A percentile compares a stretch with the other conserved stretches of the same genome.
These are phyloP conservation scores for Planococcus citri DNA, from an alignment of 1,140 invertebrate species.

Conservation along the genomic window DNA sequence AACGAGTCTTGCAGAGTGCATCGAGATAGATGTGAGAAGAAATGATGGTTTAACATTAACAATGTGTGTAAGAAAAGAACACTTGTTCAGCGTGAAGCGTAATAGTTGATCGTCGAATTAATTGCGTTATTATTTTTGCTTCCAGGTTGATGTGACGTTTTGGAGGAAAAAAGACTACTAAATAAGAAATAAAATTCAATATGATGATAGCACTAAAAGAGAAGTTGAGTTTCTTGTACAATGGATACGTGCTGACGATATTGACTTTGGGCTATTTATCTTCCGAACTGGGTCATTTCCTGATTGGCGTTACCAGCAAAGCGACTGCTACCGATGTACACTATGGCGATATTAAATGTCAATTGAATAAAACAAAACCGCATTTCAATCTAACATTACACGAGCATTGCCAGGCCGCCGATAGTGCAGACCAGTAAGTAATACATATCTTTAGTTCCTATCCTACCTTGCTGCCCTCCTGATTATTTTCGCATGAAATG, in stretches of 20 bases:
- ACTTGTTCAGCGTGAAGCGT: too few species aligned
- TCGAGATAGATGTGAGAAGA: too few species aligned
- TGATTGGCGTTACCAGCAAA: slow-evolving; percentile 76
- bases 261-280: slow-evolving; percentile 69
- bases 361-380: slow-evolving; percentile 48
- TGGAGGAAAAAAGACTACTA: not conserved
- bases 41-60: too few species aligned
- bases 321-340: slow-evolving; percentile 68
- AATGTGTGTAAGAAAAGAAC: too few species aligned
- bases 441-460: too few species aligned
- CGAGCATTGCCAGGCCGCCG: slow-evolving; percentile 19
- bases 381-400: slow-evolving; percentile 23
- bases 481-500: too few species aligned
- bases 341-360: slow-evolving; percentile 77
- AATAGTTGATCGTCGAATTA: too few species aligned
- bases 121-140: not conserved
- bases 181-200: not conserved
- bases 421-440: slow-evolving; percentile 17
- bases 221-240: slow-evolving; percentile 55
- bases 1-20: too few species aligned
- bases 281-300: slow-evolving; percentile 72
- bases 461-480: too few species aligned
- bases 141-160: not conserved
- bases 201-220: slow-evolving; percentile 35
- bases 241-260: slow-evolving; percentile 58